These are phyloP conservation scores for Drosophila quinaria DNA, from an alignment of 2,888 invertebrate genomes.

Conservation along the genomic window DNA sequence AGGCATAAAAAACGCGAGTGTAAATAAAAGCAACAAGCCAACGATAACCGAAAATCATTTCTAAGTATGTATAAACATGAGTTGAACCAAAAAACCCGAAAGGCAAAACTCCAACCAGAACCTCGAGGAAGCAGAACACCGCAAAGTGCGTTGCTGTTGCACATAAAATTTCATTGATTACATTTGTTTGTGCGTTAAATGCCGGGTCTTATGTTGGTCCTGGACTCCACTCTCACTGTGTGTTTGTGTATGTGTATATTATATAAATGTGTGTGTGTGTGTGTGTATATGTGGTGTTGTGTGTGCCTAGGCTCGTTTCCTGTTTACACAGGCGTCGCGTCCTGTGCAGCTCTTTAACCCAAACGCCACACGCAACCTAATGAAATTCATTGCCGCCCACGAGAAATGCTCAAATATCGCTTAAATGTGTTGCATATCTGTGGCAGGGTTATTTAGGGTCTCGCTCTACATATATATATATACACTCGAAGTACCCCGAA, in stretches of 20 bases:
- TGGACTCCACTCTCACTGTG: constrained; percentile 26
- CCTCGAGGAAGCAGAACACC: constrained; percentile 19
- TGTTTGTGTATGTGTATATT: constrained; percentile 1
- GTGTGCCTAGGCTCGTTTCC: constrained; percentile 74
- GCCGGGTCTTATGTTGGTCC: constrained; percentile 40
- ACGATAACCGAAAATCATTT: constrained; percentile 61
- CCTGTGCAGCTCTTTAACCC: constrained; percentile 63
- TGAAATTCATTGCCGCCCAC: constrained; percentile 59
- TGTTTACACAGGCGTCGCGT: constrained; percentile 76
- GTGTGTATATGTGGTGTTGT: constrained; percentile 26
- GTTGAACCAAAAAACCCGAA: constrained; percentile 28
- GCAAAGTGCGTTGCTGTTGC: constrained; percentile 76
- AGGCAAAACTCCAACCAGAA: constrained; percentile 20
- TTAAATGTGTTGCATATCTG: constrained; percentile 43
- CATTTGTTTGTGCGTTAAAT: constrained; percentile 81
- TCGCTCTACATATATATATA: constrained; percentile 45
- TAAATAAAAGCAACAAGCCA: constrained; percentile 70
- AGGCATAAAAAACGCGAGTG: constrained; percentile 62
- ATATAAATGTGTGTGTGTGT: constrained; percentile 3
- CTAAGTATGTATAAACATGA: constrained; percentile 59
- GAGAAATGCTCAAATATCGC: constrained; percentile 40
- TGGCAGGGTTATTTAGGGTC: constrained; percentile 46
- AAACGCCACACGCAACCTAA: constrained; percentile 63
- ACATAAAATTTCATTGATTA: constrained; percentile 82
- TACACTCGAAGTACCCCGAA: constrained; percentile 43